These are phyloP conservation scores for Stomatorhinus ivindoensis DNA, from an alignment of 2,113 vertebrate species.

Conservation along the genomic window DNA sequence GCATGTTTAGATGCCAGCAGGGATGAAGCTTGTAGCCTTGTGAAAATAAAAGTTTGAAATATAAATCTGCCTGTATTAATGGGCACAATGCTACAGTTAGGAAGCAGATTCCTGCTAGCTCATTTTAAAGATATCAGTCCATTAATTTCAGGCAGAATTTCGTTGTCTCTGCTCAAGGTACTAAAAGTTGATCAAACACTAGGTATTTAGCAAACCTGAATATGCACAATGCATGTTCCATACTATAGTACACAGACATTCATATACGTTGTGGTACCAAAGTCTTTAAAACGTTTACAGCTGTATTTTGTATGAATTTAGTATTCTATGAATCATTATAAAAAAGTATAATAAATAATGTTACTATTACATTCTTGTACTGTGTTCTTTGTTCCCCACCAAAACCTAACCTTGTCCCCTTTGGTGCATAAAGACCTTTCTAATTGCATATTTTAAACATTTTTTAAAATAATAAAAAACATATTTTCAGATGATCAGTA, in stretches of 20 bases:
- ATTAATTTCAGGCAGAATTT: not conserved
- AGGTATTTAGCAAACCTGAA: slow-evolving; percentile 31
- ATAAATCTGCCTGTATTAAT: not conserved
- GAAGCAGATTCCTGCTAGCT: not conserved
- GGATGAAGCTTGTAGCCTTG: not conserved
- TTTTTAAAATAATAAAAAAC: not conserved
- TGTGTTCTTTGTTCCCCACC: not conserved
- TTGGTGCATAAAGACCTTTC: not conserved
- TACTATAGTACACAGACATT: slow-evolving; percentile 34
- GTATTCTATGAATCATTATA: slow-evolving; percentile 54
- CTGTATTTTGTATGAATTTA: slow-evolving; percentile 59
- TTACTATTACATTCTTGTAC: not conserved
- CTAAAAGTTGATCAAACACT: slow-evolving; percentile 27
- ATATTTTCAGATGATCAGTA: not conserved
- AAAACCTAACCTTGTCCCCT: not conserved
- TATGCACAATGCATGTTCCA: slow-evolving; percentile 16
- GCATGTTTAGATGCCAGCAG: not conserved
- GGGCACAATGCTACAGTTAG: not conserved
- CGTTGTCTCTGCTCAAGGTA: slow-evolving; percentile 25
- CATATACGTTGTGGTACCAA: slow-evolving; percentile 65
- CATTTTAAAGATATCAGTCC: not conserved
- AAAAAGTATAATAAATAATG: slow-evolving; percentile 41
- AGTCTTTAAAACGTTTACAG: slow-evolving; percentile 63
- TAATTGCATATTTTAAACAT: not conserved
- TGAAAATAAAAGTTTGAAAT: not conserved